Base-by-base conservation (phyloP, 2,797 vertebrate genomes). In the Capromys pilorides region DNA sequence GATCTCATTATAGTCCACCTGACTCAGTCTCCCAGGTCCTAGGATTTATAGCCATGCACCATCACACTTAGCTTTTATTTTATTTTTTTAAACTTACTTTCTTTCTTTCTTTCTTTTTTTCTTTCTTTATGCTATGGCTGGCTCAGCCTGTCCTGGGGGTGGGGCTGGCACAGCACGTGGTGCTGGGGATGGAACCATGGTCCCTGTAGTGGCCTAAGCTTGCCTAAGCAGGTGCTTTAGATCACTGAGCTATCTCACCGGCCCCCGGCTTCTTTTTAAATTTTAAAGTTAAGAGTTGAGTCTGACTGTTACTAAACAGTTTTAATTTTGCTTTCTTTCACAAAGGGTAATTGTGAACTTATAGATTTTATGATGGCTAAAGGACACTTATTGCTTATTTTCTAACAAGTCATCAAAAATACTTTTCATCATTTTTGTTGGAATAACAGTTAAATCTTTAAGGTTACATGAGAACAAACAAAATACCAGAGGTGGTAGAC, bases 291-390 rank as follows among this genome's bases (percentile, higher is more conserved):
- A 93, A 78, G 33, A 86, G 16, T 57, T 84, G 45, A 89, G n/a
- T 6, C 5, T 9, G 62, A 75, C 26, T 5, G n/a, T 92, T 83
- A 79, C 18, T 28, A 87, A 82, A 21, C 85, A 86, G 28, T 77
- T 93, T 93, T 88, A 12, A 41, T 57, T 88, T 75, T 85, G 36
- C 14, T 62, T 87, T 89, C 36, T 77, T 49, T 45, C 28, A 77
- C 45, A 49, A 49, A 86, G 18, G 78, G 54, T 45, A 93, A 93
- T 51, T 93, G 91, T 21, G 39, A 95, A 85, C 45, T 93, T 21
- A 62, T 12, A 9, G 62, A 82, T 91, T 91, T 86, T 93, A 88
- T 66, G 66, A 94, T 36, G 54, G 51, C 87, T 77, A 94, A 77
- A 88, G 61, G 51, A 49, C 66, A 67, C 21, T 77, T 64, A 28